Evolutionary conservation across 1,140 invertebrate species (phyloP).

Genomic region (Asbolus verrucosus): DNA sequence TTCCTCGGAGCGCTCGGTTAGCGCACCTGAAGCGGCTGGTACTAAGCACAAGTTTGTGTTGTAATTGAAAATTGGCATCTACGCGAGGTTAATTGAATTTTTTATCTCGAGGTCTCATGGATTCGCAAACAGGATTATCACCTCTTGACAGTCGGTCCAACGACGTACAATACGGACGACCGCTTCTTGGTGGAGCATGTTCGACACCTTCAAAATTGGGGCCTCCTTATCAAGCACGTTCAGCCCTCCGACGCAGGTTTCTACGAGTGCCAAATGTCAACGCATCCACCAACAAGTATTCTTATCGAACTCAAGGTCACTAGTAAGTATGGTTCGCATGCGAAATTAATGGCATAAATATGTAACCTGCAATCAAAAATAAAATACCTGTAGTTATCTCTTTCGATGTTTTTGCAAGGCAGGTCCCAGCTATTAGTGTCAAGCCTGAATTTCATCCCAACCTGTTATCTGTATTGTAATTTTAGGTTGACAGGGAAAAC

Average conservation of each 20-base stretch:
- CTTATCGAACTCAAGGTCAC: conserved; percentile 81
- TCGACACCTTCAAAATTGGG: conserved; percentile 81
- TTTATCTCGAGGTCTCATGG: conserved; percentile 75
- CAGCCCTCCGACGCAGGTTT: conserved; percentile 78
- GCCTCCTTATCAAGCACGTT: conserved; percentile 78
- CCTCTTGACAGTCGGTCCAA: conserved; percentile 78
- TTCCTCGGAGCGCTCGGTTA: background rate
- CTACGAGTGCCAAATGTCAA: conserved; percentile 85
- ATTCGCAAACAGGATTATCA: conserved; percentile 77
- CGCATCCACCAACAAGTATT: conserved; percentile 82
- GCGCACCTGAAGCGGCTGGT: conserved; percentile 8
- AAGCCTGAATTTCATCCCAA: no score
- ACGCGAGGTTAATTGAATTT: conserved; percentile 30
- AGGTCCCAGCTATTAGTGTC: no score
- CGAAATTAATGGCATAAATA: no score
- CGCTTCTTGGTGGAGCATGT: conserved; percentile 84
- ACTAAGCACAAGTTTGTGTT: background rate
- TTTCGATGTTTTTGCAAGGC: no score
- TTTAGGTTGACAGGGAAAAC: no score
- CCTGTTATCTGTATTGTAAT: no score
- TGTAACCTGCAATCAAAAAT: no score
- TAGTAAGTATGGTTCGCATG: conserved; percentile 71
- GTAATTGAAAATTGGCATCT: conserved; percentile 27
- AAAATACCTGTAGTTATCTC: no score
- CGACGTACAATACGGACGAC: conserved; percentile 79